Base-by-base conservation (phyloP, 2,113 vertebrate genomes). In the Ia io region DNA sequence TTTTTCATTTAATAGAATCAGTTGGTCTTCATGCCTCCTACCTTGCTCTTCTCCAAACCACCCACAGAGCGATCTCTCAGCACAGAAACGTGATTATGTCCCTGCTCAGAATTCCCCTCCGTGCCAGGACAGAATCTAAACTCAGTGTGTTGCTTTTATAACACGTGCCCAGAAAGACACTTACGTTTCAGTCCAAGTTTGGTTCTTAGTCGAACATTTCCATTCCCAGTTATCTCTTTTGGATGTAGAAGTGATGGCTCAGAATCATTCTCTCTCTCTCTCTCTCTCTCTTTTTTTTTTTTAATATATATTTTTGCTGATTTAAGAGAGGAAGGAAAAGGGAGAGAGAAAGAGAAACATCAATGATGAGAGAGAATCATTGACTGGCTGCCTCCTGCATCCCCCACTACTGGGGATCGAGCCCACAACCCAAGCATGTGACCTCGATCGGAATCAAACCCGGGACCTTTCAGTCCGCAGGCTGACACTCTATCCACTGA, bases 131-230 rank as follows among this genome's bases (percentile, higher is more conserved):
- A 65, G 51, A 95, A 82, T 85, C 73, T 42, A 70, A 94, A 79
- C 49, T 61, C 2, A 56, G 25, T 42, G 16, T 79, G 56, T 63
- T 84, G 37, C 77, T 93, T 91, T 84, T 80, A 65, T 23, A 91
- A 25, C 23, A 65, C 30, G 37, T 65, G 73, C 51, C 83, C 93
- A 80, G 73, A 79, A 96, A 91, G 91, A 80, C 40, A 77, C 56
- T 79, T 35, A 59, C 18, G 37, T 74, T 85, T 35, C 71, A 12
- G 22, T 70, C 73, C 51, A 88, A 49, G 1, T 61, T 84, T 59
- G 79, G 37, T 40, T 76, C 79, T 96, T 44, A n/a, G 28, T 93
- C 2, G 5, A 93, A 67, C 71, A 73, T 87, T 92, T 87, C 70
- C 61, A 84, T 73, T 92, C 63, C 82, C 6, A 37, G 40, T 78